Conservation (phyloP, 2,113 vertebrate genomes). For the Pionites leucogaster region DNA sequence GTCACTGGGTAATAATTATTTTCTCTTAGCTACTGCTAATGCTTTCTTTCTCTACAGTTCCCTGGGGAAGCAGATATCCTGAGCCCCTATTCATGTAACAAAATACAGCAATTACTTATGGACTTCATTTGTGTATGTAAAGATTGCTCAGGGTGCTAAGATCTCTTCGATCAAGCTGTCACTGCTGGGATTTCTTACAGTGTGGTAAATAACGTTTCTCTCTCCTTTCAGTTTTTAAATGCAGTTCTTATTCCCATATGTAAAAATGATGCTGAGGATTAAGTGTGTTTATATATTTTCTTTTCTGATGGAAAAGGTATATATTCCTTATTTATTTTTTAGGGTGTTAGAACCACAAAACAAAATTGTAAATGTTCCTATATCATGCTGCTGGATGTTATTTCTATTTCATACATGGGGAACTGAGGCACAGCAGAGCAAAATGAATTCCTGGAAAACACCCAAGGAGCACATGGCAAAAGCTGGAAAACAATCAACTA, state of each 20-base stretch:
- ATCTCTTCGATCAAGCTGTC: neutral
- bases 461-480: slow-evolving; percentile 29
- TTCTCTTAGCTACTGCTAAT: neutral
- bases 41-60: neutral
- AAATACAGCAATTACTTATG: neutral
- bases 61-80: neutral
- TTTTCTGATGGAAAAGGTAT: neutral
- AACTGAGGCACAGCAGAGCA: neutral
- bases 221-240: neutral
- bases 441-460: slow-evolving; percentile 27
- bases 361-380: neutral
- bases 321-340: neutral
- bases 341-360: neutral
- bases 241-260: neutral
- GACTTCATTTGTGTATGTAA: neutral
- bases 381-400: neutral
- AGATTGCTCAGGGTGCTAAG: neutral
- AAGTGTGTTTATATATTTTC: neutral
- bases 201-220: neutral
- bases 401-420: neutral
- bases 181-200: neutral
- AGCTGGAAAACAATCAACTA: slow-evolving; percentile 40
- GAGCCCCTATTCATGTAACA: neutral
- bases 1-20: neutral
- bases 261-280: neutral